Conservation (phyloP, 2,113 vertebrate species). For the Pollimyrus isidori region DNA sequence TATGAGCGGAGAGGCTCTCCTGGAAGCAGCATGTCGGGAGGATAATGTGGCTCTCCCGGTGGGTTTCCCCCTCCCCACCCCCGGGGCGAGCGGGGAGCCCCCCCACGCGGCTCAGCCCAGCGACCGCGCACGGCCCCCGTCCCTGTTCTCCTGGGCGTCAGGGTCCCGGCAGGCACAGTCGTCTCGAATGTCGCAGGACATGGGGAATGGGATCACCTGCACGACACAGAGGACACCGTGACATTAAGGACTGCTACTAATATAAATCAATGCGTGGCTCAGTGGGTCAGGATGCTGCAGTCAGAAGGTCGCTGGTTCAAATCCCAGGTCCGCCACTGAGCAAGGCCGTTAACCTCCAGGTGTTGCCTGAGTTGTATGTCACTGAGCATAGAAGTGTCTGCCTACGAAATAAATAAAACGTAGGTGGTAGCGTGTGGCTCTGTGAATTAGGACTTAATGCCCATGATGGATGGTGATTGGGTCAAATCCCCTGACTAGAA, state of each 20-base stretch:
- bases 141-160: conserved; percentile 77
- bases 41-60: conserved; percentile 63
- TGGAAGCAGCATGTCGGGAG: conserved; percentile 69
- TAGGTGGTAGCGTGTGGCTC: neutral
- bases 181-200: conserved; percentile 83
- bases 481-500: neutral
- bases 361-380: neutral
- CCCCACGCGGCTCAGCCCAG: conserved; percentile 66
- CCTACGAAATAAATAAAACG: neutral
- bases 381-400: neutral
- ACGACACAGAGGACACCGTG: conserved; percentile 22
- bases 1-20: conserved; percentile 63
- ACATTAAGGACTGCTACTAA: neutral
- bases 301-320: neutral
- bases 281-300: neutral
- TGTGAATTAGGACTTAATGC: neutral
- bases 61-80: conserved; percentile 43
- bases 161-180: conserved; percentile 93
- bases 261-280: neutral
- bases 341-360: neutral
- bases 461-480: neutral
- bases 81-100: conserved; percentile 27
- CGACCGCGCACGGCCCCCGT: conserved; percentile 65
- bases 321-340: neutral
- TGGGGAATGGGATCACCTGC: conserved; percentile 91